A percentile compares a stretch with the other conserved stretches of the same genome.
phyloP scores from a whole-genome alignment of 2,888 invertebrate species.

The Drosophila recens region DNA sequence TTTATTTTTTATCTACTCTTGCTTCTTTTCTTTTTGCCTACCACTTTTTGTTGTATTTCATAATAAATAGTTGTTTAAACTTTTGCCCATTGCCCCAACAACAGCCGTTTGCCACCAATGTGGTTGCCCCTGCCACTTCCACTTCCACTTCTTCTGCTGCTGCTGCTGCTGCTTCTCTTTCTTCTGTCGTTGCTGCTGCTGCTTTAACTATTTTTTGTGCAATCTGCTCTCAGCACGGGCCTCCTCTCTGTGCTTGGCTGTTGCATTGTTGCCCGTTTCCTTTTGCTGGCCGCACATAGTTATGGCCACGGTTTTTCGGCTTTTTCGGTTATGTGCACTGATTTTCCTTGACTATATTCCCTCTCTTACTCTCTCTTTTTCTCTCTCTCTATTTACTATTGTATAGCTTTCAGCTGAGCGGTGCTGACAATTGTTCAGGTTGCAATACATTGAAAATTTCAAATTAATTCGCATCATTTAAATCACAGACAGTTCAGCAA shows the following conservation, averaged over 20 bases:
- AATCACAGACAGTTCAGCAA: constrained; percentile 64
- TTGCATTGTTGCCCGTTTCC: constrained; percentile 61
- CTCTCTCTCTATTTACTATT: constrained; percentile 9
- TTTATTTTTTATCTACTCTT: constrained; percentile 8
- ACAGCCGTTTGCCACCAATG: constrained; percentile 79
- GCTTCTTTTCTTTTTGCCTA: constrained; percentile 38
- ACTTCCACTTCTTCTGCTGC: not conserved
- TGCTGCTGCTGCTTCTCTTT: constrained; percentile 17
- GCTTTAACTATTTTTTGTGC: constrained; percentile 68
- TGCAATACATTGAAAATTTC: constrained; percentile 54
- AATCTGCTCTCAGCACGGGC: constrained; percentile 62
- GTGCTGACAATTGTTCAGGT: constrained; percentile 29
- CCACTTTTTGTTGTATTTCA: constrained; percentile 72
- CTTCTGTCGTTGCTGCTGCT: constrained; percentile 42
- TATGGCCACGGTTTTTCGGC: constrained; percentile 78
- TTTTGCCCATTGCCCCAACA: constrained; percentile 60
- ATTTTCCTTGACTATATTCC: constrained; percentile 52
- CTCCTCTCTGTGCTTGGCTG: constrained; percentile 31
- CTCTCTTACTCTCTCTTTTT: constrained; percentile 6
- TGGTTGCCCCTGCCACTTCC: constrained; percentile 55
- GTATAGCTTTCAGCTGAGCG: constrained; percentile 11
- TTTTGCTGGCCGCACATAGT: constrained; percentile 78
- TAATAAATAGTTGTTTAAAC: constrained; percentile 81
- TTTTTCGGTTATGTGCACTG: constrained; percentile 70
- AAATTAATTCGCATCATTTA: constrained; percentile 82